Evolutionary conservation across 2,113 vertebrate species (phyloP).

Genomic region (Cichladusa arquata): DNA sequence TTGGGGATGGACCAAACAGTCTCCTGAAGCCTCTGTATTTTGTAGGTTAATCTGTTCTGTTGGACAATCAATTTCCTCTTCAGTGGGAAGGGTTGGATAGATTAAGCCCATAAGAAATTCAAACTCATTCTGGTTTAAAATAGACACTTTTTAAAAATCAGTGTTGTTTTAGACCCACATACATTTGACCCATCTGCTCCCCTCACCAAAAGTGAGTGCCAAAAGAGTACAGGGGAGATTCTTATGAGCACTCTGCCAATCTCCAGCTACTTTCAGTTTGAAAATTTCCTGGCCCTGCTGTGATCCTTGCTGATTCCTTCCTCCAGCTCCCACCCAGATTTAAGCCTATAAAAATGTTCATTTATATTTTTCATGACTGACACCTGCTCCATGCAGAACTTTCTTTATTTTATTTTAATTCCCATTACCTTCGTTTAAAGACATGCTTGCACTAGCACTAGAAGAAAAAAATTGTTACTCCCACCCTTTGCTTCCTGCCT

Average conservation of each 20-base stretch:
- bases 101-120: background rate
- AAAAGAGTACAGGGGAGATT: no score
- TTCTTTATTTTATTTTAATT: background rate
- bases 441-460: accelerated
- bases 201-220: background rate
- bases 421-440: background rate
- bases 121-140: background rate
- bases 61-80: background rate
- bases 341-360: background rate
- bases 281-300: background rate
- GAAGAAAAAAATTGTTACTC: background rate
- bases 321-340: background rate
- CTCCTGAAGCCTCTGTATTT: background rate
- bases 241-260: background rate
- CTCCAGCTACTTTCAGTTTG: background rate
- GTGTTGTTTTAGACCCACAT: background rate
- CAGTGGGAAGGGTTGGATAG: accelerated
- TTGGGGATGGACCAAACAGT: background rate
- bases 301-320: background rate
- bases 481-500: background rate
- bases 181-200: background rate
- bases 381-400: background rate
- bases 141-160: background rate
- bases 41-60: background rate
- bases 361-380: background rate